Evolutionary conservation across 2,888 invertebrate genomes (phyloP).

Genomic region (Diplazon laetatorius): DNA sequence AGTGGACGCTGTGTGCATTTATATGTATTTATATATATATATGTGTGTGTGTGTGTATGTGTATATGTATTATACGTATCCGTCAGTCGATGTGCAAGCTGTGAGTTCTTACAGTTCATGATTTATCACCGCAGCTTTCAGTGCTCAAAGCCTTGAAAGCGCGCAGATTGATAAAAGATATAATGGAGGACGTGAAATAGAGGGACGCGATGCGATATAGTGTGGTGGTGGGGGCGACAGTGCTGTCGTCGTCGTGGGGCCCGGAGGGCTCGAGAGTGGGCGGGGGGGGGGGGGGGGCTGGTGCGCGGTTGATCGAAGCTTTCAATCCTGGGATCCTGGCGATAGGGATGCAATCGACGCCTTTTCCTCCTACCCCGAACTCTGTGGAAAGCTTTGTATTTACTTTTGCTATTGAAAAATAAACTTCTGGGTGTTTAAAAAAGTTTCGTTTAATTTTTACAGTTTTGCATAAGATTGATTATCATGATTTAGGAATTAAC

Average conservation of each 20-base stretch:
- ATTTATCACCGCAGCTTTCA: slow-evolving; percentile 83
- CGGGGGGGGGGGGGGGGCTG: neutral
- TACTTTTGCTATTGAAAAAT: too few relatives aligned
- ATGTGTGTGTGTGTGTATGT: slow-evolving; percentile 22
- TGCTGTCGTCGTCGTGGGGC: neutral
- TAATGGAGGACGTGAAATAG: slow-evolving; percentile 81
- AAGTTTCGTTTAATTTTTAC: neutral
- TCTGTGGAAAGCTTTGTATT: too few relatives aligned
- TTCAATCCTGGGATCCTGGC: neutral
- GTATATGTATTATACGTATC: neutral
- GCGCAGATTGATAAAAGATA: slow-evolving; percentile 82
- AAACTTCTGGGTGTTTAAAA: too few relatives aligned
- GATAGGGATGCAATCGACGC: too few relatives aligned
- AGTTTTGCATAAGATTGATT: too few relatives aligned
- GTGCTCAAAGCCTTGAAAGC: slow-evolving; percentile 81
- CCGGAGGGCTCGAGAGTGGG: neutral
- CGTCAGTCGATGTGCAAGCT: slow-evolving; percentile 8
- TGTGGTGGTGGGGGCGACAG: slow-evolving; percentile 33
- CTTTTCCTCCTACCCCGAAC: too few relatives aligned
- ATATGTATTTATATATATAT: slow-evolving; percentile 8
- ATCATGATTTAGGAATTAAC: too few relatives aligned
- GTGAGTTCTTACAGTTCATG: slow-evolving; percentile 82
- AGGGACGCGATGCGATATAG: slow-evolving; percentile 79
- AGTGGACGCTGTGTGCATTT: neutral
- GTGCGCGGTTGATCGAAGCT: neutral